Conservation (phyloP, 2,797 vertebrate genomes). For the Sparidentex hasta region DNA sequence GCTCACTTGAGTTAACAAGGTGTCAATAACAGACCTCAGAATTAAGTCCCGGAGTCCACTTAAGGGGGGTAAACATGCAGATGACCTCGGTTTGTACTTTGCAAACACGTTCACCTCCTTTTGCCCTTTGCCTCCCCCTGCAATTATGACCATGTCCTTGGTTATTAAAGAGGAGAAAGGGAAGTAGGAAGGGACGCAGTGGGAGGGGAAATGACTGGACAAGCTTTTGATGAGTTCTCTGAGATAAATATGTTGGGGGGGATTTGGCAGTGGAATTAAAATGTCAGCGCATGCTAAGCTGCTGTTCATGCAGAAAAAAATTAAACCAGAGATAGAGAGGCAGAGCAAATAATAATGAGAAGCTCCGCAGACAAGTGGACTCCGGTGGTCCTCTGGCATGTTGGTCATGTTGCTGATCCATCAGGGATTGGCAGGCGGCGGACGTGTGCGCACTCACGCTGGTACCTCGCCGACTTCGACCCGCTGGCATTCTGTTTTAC, state of each 20-base stretch:
- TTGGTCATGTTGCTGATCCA: constrained; percentile 54
- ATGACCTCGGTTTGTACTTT: constrained; percentile 15
- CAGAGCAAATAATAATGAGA: constrained; percentile 55
- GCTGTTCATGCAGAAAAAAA: constrained; percentile 70
- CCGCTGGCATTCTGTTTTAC: constrained; percentile 62
- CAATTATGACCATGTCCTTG: constrained; percentile 62
- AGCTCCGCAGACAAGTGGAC: constrained; percentile 54
- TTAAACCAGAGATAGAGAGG: constrained; percentile 45
- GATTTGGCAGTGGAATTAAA: constrained; percentile 81
- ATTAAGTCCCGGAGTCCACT: not conserved
- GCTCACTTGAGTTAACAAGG: constrained; percentile 31
- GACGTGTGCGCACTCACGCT: constrained; percentile 38
- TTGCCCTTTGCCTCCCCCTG: constrained; percentile 36
- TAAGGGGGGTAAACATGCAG: constrained; percentile 9
- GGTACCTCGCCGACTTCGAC: constrained; percentile 56
- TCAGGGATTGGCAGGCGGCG: constrained; percentile 60
- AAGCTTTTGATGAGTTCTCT: constrained; percentile 77
- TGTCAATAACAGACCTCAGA: constrained; percentile 28
- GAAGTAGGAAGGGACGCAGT: constrained; percentile 41
- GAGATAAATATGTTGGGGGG: constrained; percentile 78
- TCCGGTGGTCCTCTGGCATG: constrained; percentile 56
- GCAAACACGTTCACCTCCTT: constrained; percentile 40
- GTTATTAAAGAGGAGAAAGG: constrained; percentile 52
- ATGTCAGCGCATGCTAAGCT: constrained; percentile 81
- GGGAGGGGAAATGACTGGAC: constrained; percentile 60